Evolutionary conservation across 2,113 vertebrate genomes (phyloP), one percentile per base, ranked within the genome.

Genomic region (Serinus canaria): DNA sequence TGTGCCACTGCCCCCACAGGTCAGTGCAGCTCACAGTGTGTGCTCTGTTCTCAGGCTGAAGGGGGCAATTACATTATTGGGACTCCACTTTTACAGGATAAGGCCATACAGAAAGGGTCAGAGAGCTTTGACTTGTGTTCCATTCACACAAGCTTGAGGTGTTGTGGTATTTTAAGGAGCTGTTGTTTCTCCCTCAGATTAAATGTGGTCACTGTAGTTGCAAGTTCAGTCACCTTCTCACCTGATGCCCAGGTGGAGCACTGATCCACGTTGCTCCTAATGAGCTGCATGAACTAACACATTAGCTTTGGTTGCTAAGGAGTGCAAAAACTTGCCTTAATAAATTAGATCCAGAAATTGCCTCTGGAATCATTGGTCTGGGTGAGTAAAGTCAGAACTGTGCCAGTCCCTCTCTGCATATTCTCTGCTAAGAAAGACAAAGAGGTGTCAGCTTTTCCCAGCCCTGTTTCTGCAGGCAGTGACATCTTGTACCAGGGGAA

Each of bases 1-100:
- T 79, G 44, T 19, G 27, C 11, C 11, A 0, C 12, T 31, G 43
- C 30, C 18, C 14, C 43, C 16, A 0, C 0, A 19, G 59, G 28
- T 7, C 46, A n/a, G 60, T 0, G 21, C 79, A 64, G 44, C 25
- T 43, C 31, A 3, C 2, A 0, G 3, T 8, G 27, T 13, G 28
- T 2, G 11, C 15, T 11, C 35, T 46, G 3, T 0, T 33, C 41
- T 20, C 10, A 25, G 49, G 22, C 55, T 90, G 55, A 50, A 68
- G 46, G 46, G 19, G 16, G 27, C 14, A 44, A 52, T 5, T 4
- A 21, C 13, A 1, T 31, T 25, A 13, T 10, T 9, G 11, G 72
- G 15, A 25, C 15, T 78, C 5, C 16, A 11, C 30, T 63, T 85
- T 52, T 15, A 24, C 49, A 12, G 15, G 39, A 0, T 1, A 22